Evolutionary conservation across 2,113 vertebrate genomes (phyloP).

Genomic region (Origma solitaria): DNA sequence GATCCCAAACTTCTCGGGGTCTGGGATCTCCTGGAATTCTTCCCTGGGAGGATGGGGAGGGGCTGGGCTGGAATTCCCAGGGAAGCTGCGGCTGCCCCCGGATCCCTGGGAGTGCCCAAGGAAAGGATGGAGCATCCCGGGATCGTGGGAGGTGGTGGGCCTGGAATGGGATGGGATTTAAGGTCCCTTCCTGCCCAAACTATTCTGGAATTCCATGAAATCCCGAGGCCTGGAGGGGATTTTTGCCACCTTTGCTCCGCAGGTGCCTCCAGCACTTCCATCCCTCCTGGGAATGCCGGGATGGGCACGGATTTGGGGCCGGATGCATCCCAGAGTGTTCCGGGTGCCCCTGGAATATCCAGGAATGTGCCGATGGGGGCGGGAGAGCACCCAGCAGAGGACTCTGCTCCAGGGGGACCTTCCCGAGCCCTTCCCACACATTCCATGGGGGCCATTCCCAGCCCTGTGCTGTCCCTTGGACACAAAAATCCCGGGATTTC

Average conservation of each 20-base stretch:
- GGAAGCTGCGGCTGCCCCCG: neutral
- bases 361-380: neutral
- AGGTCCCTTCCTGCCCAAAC: neutral
- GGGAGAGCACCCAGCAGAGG: neutral
- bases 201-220: neutral
- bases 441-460: too few species aligned
- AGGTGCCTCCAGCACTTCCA: neutral
- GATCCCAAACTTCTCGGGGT: too few species aligned
- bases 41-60: too few species aligned
- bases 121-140: neutral
- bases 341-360: accelerated
- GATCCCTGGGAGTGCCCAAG: neutral
- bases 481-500: neutral
- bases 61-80: neutral
- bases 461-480: neutral
- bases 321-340: neutral
- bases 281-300: accelerated
- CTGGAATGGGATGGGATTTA: too few species aligned
- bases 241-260: too few species aligned
- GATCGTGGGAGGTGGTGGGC: accelerated
- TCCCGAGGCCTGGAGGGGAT: too few species aligned
- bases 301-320: accelerated
- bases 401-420: neutral
- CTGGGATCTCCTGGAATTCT: too few species aligned
- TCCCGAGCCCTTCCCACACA: neutral